Conservation (phyloP, 2,113 vertebrate genomes). For the Chionis minor region DNA sequence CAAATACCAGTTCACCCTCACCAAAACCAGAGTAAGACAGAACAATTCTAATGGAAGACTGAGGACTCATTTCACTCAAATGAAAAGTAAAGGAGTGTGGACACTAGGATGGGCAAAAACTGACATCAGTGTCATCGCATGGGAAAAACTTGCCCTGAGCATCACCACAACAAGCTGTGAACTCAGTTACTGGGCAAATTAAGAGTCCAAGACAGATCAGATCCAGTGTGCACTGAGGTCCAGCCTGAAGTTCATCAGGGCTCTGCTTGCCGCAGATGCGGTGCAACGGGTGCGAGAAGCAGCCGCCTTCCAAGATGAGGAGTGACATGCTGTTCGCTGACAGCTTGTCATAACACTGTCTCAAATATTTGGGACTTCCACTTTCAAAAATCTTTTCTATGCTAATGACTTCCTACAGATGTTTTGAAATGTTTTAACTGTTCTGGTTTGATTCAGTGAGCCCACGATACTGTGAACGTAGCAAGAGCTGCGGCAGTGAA, state of each 20-base stretch:
- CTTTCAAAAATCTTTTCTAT: background rate
- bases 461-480: background rate
- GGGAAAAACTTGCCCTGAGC: background rate
- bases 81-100: fast-evolving
- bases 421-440: conserved; percentile 31
- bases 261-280: background rate
- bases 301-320: background rate
- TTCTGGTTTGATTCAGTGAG: background rate
- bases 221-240: fast-evolving
- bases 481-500: background rate
- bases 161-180: background rate
- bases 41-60: background rate
- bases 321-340: background rate
- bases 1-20: background rate
- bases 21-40: background rate
- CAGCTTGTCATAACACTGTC: conserved; percentile 6
- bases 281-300: background rate
- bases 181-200: background rate
- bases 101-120: background rate
- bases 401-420: conserved; percentile 24
- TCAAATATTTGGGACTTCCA: background rate
- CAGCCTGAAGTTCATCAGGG: background rate
- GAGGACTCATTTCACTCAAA: background rate
- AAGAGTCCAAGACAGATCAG: background rate
- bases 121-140: fast-evolving